Evolutionary conservation across 2,113 vertebrate species (phyloP), one percentile per base, ranked within the genome.

Genomic region (Lonchura striata): DNA sequence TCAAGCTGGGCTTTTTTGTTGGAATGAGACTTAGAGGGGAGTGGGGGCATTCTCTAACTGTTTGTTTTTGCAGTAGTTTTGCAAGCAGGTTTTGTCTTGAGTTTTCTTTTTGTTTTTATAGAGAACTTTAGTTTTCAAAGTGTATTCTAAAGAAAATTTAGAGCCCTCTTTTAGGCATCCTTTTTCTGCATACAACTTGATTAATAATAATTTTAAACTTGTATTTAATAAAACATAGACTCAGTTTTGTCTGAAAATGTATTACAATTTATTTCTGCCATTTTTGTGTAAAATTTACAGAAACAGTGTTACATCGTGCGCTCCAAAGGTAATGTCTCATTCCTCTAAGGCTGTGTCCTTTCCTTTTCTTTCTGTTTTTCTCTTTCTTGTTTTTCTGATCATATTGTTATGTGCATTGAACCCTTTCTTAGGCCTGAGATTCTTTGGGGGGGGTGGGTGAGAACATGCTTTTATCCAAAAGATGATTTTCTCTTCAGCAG

Each of bases 251-350:
- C 98, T 98, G 99, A 98, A 99, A 99, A 98, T 99, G 98, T 99
- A 99, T 99, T 99, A 99, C 99, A 99, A 99, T 99, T 99, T 99
- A 99, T 99, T 99, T 99, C 99, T 99, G 99, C 99, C 99, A 95
- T 99, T 99, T 99, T 99, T 99, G 99, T 99, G 99, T 99, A 99
- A 99, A 99, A 99, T 99, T 99, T 99, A 98, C 99, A 99, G 99
- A 99, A 99, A 99, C 98, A 99, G 98, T 98, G 99, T 99, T 99
- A 98, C 99, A 99, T 98, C 99, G 98, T 99, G 99, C 99, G 98
- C 98, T 98, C 98, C 98, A 98, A 99, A 99, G 99, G 99, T 99
- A 99, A 99, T 98, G 99, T 99, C 98, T 99, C 98, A 98, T 98
- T 98, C 97, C 98, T 99, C 98, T 99, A 99, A 99, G 99, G 99